Conservation (phyloP, 2,888 invertebrate species). For the Chalcosyrphus nemorum region DNA sequence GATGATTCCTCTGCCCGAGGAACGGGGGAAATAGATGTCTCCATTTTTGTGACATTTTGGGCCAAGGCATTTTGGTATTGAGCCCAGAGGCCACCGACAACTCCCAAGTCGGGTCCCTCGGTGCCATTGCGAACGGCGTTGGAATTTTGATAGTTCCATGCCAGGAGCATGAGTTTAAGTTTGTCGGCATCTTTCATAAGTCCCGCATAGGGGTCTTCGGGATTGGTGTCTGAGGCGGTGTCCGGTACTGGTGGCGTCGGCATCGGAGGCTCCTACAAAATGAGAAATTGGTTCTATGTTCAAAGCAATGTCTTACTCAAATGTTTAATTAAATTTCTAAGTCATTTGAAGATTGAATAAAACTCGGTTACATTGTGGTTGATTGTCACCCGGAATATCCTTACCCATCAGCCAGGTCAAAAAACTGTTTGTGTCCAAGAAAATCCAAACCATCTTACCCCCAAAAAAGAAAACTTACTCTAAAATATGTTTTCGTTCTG, state of each 20-base stretch:
- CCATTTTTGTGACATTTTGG: slow-evolving; percentile 84
- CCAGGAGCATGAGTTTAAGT: slow-evolving; percentile 93
- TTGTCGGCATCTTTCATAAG: slow-evolving; percentile 92
- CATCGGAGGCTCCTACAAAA: slow-evolving; percentile 74
- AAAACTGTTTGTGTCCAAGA: slow-evolving; percentile 7
- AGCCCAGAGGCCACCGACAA: slow-evolving; percentile 92
- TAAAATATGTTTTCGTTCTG: slow-evolving; percentile 5
- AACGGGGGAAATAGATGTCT: slow-evolving; percentile 82
- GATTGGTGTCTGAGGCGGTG: slow-evolving; percentile 65
- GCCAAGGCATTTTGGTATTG: slow-evolving; percentile 92
- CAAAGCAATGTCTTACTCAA: background rate
- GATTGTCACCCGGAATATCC: slow-evolving; percentile 28
- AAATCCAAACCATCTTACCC: slow-evolving; percentile 11
- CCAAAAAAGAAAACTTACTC: slow-evolving; percentile 44
- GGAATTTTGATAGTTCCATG: slow-evolving; percentile 94
- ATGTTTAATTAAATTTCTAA: slow-evolving; percentile 45
- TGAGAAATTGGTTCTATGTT: background rate
- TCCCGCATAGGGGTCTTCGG: slow-evolving; percentile 80
- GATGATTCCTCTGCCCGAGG: slow-evolving; percentile 85
- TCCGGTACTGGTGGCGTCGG: slow-evolving; percentile 74
- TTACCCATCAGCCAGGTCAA: background rate
- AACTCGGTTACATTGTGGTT: slow-evolving; percentile 56
- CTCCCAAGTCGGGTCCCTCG: slow-evolving; percentile 81
- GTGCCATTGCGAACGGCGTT: slow-evolving; percentile 85
- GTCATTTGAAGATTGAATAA: slow-evolving; percentile 32